Evolutionary conservation across 2,797 vertebrate species (phyloP), one percentile per base, ranked within the genome.

Genomic region (Hemibagrus guttatus): DNA sequence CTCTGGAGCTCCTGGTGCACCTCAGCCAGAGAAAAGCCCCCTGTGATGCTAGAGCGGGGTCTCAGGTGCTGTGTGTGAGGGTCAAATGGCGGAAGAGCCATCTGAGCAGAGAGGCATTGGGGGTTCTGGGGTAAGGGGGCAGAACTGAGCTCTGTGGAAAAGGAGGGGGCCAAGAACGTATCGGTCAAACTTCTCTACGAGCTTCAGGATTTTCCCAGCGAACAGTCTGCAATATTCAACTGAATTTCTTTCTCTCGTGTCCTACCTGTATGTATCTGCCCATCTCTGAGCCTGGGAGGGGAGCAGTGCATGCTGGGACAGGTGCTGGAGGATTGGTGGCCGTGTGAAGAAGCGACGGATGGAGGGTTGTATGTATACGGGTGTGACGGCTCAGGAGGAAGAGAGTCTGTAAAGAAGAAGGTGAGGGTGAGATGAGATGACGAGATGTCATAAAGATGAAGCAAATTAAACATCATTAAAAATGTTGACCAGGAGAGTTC

Each of bases 1-100:
- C 94, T 95, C 94, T 98, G 97, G 91, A 99, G 95, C 90, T 99
- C 98, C 94, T 96, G 97, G 68, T 98, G 97, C 1, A 95, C 97
- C 90, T 97, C 96, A 0, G 96, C 96, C 95, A 99, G 89, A 89
- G 96, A 97, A 94, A 98, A 97, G 69, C 90, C 85, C 0, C 91
- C 91, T 17, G 92, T 89, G 71, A 92, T 90, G 0, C 92, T 95
- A 94, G 93, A 95, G 89, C 93, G 92, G 81, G 94, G 84, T 1
- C 86, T 89, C 0, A 87, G 92, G 0, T 74, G 56, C 3, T 93
- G 39, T 83, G 91, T 76, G 6, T 90, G 85, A 31, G 91, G 84
- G 26, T 93, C 80, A 7, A 93, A 90, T 89, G 95, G 91, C 86
- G 93, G 81, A 90, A 93, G 87, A 88, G 35, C 85, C 88, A 89